Conservation (phyloP, 2,797 vertebrate genomes). For the Microcaecilia unicolor region DNA sequence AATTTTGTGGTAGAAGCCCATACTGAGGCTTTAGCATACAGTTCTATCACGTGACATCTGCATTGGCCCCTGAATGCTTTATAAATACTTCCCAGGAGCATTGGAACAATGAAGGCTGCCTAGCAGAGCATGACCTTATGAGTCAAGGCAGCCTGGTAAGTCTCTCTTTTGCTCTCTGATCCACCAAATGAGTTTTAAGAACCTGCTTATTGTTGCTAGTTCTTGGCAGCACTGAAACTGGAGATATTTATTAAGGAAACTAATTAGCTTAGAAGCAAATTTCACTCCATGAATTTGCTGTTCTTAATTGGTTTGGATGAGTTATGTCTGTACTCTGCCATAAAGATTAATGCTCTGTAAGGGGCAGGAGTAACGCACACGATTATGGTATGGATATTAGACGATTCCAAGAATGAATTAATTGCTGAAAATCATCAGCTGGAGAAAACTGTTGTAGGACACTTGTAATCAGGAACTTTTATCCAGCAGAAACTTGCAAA, state of each 20-base stretch:
- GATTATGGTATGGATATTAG: background rate
- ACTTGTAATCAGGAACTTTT: too few species aligned
- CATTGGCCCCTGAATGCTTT: too few species aligned
- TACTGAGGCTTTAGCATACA: too few species aligned
- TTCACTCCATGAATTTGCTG: background rate
- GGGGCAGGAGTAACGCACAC: rapidly evolving
- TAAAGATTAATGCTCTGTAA: background rate
- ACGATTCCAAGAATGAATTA: too few species aligned
- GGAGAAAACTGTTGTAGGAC: too few species aligned
- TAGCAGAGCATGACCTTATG: background rate
- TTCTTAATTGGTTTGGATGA: slow-evolving; percentile 14
- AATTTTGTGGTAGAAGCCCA: too few species aligned
- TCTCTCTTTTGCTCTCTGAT: slow-evolving; percentile 7
- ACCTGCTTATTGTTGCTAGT: background rate
- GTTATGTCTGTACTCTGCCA: background rate
- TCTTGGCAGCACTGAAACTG: background rate
- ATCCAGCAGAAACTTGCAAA: too few species aligned
- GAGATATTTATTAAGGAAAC: slow-evolving; percentile 3
- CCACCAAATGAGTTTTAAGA: background rate
- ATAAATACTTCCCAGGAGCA: too few species aligned
- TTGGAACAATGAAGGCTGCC: background rate
- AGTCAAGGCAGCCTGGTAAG: background rate
- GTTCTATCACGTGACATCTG: too few species aligned
- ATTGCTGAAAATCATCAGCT: too few species aligned
- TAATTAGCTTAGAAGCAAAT: slow-evolving; percentile 29